Evolutionary conservation across 1,140 invertebrate species (phyloP).

Genomic region (Teleopsis dalmanni): DNA sequence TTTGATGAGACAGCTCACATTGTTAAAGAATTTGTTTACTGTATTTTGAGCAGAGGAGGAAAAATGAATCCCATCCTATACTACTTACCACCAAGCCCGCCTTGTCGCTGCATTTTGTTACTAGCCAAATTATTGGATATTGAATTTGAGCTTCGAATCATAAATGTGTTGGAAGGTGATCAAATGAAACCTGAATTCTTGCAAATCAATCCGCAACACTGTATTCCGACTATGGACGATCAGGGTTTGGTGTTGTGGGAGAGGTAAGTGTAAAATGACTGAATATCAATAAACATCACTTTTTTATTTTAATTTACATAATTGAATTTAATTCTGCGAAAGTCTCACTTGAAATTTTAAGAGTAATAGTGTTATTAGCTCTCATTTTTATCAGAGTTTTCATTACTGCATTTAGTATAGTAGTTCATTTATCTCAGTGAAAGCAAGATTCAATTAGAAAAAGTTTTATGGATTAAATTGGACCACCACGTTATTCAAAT

Average conservation of each 20-base stretch:
- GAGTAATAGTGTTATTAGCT: no score
- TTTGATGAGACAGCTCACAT: constrained; percentile 21
- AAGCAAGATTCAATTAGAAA: no score
- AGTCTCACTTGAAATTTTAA: no score
- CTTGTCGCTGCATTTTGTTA: constrained; percentile 49
- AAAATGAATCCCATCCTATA: constrained; percentile 54
- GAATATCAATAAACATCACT: background rate
- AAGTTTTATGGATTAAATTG: no score
- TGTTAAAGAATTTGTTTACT: constrained; percentile 43
- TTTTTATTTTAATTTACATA: no score
- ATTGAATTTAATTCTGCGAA: no score
- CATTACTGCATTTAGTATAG: no score
- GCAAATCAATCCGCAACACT: constrained; percentile 58
- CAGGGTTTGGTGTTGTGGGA: constrained; percentile 56
- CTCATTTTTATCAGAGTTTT: no score
- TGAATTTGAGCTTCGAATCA: constrained; percentile 47
- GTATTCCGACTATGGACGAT: constrained; percentile 62
- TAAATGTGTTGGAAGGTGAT: constrained; percentile 50
- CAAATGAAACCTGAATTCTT: constrained; percentile 48
- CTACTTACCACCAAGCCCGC: constrained; percentile 50
- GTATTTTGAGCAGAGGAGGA: constrained; percentile 39
- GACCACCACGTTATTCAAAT: no score
- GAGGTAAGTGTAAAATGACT: constrained; percentile 38
- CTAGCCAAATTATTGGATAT: constrained; percentile 50
- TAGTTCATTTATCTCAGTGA: no score